Conservation (phyloP, 2,113 vertebrate genomes). For the Baryphthengus martii region DNA sequence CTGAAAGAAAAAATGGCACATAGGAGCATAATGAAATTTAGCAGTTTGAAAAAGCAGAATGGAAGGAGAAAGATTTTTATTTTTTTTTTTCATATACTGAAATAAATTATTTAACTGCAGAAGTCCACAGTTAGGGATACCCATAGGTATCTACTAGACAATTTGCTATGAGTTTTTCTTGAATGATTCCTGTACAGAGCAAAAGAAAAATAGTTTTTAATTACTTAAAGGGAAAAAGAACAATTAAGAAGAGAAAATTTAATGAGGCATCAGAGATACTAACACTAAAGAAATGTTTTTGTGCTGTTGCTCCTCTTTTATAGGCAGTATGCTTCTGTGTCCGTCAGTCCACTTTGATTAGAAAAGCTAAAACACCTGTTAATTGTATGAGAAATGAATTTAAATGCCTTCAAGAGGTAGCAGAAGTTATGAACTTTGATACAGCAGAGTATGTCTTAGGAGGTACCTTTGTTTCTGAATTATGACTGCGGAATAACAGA, state of each 20-base stretch:
- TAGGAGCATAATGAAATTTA: neutral
- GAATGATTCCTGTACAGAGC: neutral
- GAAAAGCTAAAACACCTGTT: neutral
- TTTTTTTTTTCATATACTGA: neutral
- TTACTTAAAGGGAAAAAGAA: neutral
- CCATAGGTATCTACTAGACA: neutral
- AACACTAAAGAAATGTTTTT: neutral
- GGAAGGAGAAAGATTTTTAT: neutral
- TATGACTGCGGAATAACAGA: neutral
- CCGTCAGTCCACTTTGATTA: neutral
- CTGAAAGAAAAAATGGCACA: neutral
- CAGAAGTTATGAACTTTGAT: neutral
- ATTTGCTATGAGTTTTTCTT: neutral
- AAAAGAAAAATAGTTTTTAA: neutral
- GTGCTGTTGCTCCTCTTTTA: neutral
- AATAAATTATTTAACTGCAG: neutral
- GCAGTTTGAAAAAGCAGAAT: neutral
- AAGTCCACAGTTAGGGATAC: neutral
- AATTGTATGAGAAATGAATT: neutral
- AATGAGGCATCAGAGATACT: neutral
- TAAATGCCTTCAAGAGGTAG: neutral
- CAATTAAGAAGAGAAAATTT: neutral
- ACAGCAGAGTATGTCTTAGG: neutral
- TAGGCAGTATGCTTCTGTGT: neutral
- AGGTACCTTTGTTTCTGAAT: neutral